Percentiles rank a stretch among this genome's conserved stretches.
phyloP scores from a whole-genome alignment of 2,797 vertebrate species.

The Characodon lateralis region DNA sequence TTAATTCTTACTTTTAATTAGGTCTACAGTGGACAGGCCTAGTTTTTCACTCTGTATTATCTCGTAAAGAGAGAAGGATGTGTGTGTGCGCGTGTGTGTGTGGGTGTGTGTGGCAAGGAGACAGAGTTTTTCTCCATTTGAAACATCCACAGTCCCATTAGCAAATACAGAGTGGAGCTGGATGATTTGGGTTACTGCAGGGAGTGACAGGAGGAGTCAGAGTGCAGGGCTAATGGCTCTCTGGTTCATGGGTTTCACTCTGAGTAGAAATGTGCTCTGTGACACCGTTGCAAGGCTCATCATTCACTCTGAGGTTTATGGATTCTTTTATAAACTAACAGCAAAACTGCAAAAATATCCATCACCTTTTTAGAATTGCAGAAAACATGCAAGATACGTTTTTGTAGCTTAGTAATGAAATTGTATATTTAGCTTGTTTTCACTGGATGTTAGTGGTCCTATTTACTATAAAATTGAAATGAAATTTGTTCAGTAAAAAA shows the following conservation, averaged over 20 bases:
- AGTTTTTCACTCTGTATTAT: slow-evolving; percentile 82
- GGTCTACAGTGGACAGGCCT: slow-evolving; percentile 84
- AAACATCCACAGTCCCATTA: slow-evolving; percentile 74
- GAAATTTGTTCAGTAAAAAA: background rate
- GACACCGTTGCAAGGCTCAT: slow-evolving; percentile 69
- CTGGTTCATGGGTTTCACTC: slow-evolving; percentile 68
- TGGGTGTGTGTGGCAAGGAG: slow-evolving; percentile 22
- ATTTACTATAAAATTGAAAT: background rate
- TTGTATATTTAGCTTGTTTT: background rate
- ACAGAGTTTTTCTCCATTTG: slow-evolving; percentile 60
- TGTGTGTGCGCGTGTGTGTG: slow-evolving; percentile 40
- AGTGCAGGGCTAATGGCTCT: slow-evolving; percentile 74
- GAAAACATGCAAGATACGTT: background rate
- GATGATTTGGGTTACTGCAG: slow-evolving; percentile 75
- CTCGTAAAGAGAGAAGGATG: slow-evolving; percentile 63
- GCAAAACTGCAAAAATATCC: slow-evolving; percentile 45
- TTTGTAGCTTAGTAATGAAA: background rate
- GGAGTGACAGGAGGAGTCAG: slow-evolving; percentile 66
- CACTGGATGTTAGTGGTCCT: background rate
- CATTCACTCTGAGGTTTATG: slow-evolving; percentile 61
- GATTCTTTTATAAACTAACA: slow-evolving; percentile 34
- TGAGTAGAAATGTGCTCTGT: slow-evolving; percentile 64
- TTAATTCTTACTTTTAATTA: slow-evolving; percentile 87
- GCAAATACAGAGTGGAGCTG: slow-evolving; percentile 69
- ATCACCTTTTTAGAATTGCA: slow-evolving; percentile 25